Conservation (phyloP, 2,113 vertebrate species). For the Petrocephalus microphthalmus region DNA sequence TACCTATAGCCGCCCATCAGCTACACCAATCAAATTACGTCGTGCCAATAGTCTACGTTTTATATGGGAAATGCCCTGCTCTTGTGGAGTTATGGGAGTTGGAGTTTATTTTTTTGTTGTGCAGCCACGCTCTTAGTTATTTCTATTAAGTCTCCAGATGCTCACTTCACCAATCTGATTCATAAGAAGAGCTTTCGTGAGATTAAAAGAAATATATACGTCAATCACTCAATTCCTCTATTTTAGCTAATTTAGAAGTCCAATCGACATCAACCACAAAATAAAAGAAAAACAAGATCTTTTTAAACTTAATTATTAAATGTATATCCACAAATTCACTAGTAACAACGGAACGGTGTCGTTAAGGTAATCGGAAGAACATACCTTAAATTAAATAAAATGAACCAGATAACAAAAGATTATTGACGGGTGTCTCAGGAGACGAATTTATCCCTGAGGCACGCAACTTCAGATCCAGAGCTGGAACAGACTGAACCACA, state of each 20-base stretch:
- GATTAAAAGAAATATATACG: not conserved
- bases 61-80: not conserved
- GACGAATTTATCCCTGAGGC: constrained; percentile 5
- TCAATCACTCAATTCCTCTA: not conserved
- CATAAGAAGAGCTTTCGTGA: not conserved
- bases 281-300: not conserved
- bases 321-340: not conserved
- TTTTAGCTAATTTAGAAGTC: not conserved
- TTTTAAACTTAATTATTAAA: not conserved
- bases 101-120: constrained; percentile 19
- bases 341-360: not conserved
- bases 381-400: not conserved
- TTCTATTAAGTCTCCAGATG: not conserved
- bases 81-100: constrained; percentile 9
- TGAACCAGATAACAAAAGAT: not conserved
- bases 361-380: not conserved
- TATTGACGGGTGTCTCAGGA: not conserved
- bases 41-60: constrained; percentile 12
- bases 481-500: not conserved
- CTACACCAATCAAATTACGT: constrained; percentile 21
- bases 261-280: not conserved
- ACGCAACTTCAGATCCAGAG: not conserved
- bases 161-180: not conserved
- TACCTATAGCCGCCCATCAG: constrained; percentile 18
- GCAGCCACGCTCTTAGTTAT: not conserved